A percentile compares a stretch with the other conserved stretches of the same genome.
Conservation (phyloP, 2,888 invertebrate genomes). For the Pteria penguin region DNA sequence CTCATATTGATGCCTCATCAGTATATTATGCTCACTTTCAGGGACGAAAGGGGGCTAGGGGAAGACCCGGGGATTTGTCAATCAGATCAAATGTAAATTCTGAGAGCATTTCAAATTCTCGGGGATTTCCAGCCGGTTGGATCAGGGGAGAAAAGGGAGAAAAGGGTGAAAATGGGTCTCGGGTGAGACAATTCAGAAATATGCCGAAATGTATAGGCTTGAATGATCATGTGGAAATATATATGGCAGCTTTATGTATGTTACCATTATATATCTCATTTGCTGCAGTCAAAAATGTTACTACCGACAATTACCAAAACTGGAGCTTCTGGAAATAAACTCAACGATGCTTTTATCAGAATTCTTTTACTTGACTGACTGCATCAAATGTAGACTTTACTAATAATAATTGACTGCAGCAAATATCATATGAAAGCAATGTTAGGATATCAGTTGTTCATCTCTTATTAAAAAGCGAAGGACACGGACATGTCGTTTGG, state of each 20-base stretch:
- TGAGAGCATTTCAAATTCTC: background rate
- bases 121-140: constrained; percentile 25
- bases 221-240: too few species aligned
- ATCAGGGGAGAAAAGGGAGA: constrained; percentile 20
- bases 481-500: constrained; percentile 55
- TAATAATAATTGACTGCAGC: constrained; percentile 65
- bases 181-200: constrained; percentile 28
- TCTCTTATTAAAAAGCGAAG: constrained; percentile 38
- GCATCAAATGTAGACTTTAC: constrained; percentile 45
- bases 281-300: background rate
- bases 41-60: constrained; percentile 3
- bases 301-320: too few species aligned
- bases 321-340: too few species aligned
- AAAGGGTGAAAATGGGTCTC: constrained; percentile 13
- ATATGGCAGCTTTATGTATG: too few species aligned
- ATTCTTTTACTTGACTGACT: constrained; percentile 35
- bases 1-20: too few species aligned
- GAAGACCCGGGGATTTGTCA: background rate
- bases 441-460: background rate
- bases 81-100: background rate
- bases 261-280: too few species aligned
- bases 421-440: constrained; percentile 35
- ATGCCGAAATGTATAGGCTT: too few species aligned
- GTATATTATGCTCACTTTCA: too few species aligned
- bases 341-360: background rate